Percentiles rank a stretch among this genome's conserved stretches.
phyloP scores from a whole-genome alignment of 2,797 vertebrate species.

The Malurus splendens region DNA sequence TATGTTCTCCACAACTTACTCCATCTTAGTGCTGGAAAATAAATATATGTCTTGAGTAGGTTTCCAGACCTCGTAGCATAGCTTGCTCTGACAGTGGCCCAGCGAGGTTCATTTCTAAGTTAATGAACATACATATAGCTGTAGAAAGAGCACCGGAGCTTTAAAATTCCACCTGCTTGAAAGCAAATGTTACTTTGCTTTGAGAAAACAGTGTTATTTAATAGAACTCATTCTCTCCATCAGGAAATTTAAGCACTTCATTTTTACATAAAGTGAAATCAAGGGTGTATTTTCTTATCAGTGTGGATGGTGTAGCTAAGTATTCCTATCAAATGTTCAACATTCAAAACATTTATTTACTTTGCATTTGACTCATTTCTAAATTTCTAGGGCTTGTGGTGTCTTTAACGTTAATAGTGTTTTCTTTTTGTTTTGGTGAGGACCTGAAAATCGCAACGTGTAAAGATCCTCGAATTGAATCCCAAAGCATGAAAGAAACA shows the following conservation, averaged over 20 bases:
- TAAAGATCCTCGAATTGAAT: background rate
- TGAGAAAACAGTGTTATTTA: background rate
- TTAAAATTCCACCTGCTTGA: background rate
- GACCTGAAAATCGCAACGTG: background rate
- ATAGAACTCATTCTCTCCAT: background rate
- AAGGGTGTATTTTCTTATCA: background rate
- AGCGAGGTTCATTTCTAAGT: background rate
- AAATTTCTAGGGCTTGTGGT: background rate
- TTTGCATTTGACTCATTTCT: background rate
- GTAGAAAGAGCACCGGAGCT: background rate
- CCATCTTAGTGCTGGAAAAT: background rate
- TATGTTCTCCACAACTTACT: background rate
- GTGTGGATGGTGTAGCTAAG: background rate
- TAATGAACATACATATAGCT: background rate
- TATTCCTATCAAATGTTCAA: background rate
- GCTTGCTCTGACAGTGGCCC: background rate
- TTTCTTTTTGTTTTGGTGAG: background rate
- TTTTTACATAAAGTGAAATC: background rate
- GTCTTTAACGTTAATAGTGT: background rate
- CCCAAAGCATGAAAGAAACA: background rate
- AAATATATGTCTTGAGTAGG: background rate
- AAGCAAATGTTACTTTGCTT: background rate
- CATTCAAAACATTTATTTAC: background rate
- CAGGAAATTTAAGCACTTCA: background rate
- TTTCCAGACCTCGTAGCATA: background rate